Conservation (phyloP, 1,140 invertebrate species). For the Cotesia chilonis region DNA sequence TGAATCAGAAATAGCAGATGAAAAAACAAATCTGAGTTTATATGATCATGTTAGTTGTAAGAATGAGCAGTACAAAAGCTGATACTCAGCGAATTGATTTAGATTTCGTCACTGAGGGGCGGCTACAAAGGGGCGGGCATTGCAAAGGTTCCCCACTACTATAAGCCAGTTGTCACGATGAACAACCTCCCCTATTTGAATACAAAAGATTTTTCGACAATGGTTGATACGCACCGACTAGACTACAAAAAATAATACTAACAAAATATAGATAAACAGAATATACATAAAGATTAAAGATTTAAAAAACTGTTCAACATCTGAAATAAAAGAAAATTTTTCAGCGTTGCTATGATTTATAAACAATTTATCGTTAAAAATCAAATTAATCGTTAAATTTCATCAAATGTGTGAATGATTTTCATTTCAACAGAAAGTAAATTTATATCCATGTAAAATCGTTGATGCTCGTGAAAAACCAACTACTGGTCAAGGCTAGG, state of each 20-base stretch:
- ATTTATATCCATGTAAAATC: too few relatives aligned
- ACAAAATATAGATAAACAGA: background rate
- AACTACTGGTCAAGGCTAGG: too few relatives aligned
- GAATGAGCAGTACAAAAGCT: conserved; percentile 21
- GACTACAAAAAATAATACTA: background rate
- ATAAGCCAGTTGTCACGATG: conserved; percentile 1
- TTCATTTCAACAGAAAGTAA: too few relatives aligned
- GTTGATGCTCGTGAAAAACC: too few relatives aligned
- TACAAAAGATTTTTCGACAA: conserved; percentile 13
- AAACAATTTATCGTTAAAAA: too few relatives aligned
- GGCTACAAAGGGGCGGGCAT: conserved; percentile 23
- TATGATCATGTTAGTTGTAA: conserved; percentile 14
- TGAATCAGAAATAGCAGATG: background rate
- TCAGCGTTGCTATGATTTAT: too few relatives aligned
- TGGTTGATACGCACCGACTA: background rate
- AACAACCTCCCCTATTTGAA: conserved; percentile 21
- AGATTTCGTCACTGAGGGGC: conserved; percentile 9
- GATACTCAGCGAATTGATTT: conserved; percentile 21
- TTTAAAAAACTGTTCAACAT: too few relatives aligned
- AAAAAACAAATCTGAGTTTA: conserved; percentile 2
- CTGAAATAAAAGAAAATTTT: too few relatives aligned
- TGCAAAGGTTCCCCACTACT: conserved; percentile 2
- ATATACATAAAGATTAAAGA: background rate
- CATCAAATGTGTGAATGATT: too few relatives aligned
- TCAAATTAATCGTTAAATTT: too few relatives aligned